These are phyloP conservation scores for Galemys pyrenaicus DNA, from an alignment of 2,113 vertebrate species.

Conservation along the genomic window DNA sequence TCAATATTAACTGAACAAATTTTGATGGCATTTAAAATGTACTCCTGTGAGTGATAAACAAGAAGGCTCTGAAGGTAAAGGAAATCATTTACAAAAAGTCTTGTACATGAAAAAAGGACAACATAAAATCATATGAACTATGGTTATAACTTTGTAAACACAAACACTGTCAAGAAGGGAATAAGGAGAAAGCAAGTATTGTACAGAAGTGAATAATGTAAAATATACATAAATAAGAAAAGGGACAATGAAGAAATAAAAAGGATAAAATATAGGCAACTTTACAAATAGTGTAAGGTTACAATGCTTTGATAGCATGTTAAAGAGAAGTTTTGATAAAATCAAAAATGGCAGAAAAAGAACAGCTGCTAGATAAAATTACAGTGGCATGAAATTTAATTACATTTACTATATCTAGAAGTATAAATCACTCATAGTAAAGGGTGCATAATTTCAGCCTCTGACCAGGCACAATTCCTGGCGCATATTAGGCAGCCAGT, in stretches of 20 bases:
- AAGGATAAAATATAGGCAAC: background rate
- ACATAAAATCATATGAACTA: background rate
- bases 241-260: background rate
- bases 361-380: background rate
- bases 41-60: constrained; percentile 40
- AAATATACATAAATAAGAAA: too few relatives aligned
- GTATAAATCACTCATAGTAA: background rate
- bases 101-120: background rate
- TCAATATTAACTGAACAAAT: background rate
- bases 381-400: background rate
- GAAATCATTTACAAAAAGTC: constrained; percentile 32
- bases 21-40: background rate
- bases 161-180: background rate
- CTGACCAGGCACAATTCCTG: constrained; percentile 39
- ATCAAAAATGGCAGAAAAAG: background rate
- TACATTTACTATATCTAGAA: background rate
- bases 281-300: constrained; percentile 40
- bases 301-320: constrained; percentile 31
- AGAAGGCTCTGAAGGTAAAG: background rate
- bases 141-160: background rate
- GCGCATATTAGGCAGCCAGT: constrained; percentile 23
- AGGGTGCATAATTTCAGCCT: background rate
- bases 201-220: too few relatives aligned
- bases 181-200: background rate
- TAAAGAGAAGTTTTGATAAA: constrained; percentile 48